Percentiles rank a stretch among this genome's conserved stretches.
These are phyloP conservation scores for Clepsis dumicolana DNA, from an alignment of 2,888 invertebrate species.

Conservation along the genomic window DNA sequence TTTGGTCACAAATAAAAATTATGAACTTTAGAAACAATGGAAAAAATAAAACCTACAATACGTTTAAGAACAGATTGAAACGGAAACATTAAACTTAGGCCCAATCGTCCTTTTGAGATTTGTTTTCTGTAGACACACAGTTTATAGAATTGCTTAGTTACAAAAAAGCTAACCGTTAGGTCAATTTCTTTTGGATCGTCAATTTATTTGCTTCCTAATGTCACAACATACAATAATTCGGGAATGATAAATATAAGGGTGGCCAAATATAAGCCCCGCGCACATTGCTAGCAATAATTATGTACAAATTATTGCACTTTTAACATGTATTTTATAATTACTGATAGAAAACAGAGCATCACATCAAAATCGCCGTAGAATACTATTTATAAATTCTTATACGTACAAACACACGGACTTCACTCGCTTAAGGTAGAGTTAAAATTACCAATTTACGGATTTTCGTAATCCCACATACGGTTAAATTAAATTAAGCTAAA, in stretches of 20 bases:
- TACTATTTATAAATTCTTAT: constrained; percentile 48
- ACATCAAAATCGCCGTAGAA: constrained; percentile 49
- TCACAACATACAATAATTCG: constrained; percentile 3
- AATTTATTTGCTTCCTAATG: not conserved
- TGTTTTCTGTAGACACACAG: too few species aligned
- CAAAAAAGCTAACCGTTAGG: not conserved
- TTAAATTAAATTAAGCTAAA: constrained; percentile 20
- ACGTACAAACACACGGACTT: constrained; percentile 53
- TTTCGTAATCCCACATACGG: constrained; percentile 34
- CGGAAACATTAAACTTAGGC: not conserved
- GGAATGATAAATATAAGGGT: constrained; percentile 28
- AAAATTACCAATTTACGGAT: constrained; percentile 49
- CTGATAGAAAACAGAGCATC: constrained; percentile 55
- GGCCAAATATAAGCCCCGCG: constrained; percentile 47
- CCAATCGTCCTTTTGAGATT: too few species aligned
- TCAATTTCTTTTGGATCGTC: not conserved
- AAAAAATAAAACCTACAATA: too few species aligned
- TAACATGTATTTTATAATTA: constrained; percentile 46
- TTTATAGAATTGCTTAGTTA: too few species aligned
- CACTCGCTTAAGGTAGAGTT: constrained; percentile 49
- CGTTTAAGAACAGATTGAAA: constrained; percentile 2
- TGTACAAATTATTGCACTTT: constrained; percentile 51
- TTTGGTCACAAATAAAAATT: constrained; percentile 28
- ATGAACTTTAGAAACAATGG: not conserved
- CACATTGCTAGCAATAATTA: constrained; percentile 48